These are phyloP conservation scores for Epicauta chinensis DNA, from an alignment of 1,140 invertebrate species.

Conservation along the genomic window DNA sequence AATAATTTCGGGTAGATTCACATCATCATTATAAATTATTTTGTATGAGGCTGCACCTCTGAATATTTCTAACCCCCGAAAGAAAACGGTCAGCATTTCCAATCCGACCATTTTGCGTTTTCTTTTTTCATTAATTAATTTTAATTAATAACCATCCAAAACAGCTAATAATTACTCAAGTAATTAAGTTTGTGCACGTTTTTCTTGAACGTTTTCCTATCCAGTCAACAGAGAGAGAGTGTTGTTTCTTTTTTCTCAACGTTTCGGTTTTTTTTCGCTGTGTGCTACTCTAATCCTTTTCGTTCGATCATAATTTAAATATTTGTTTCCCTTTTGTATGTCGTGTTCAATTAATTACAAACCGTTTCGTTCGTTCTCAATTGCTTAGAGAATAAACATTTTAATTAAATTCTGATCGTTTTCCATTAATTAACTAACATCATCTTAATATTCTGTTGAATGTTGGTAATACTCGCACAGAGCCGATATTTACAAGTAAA, in stretches of 20 bases:
- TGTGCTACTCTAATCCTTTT: too few relatives aligned
- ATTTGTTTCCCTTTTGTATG: constrained; percentile 12
- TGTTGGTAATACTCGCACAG: too few relatives aligned
- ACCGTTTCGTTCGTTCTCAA: constrained; percentile 5
- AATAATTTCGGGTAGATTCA: too few relatives aligned
- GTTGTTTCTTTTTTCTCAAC: too few relatives aligned
- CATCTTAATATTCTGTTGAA: too few relatives aligned
- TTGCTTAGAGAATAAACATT: constrained; percentile 12
- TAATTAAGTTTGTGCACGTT: constrained; percentile 12
- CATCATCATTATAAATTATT: too few relatives aligned
- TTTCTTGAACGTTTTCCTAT: constrained; percentile 8
- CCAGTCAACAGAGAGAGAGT: too few relatives aligned
- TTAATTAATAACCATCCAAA: constrained; percentile 13
- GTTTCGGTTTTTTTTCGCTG: too few relatives aligned
- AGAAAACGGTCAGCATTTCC: too few relatives aligned
- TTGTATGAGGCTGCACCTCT: too few relatives aligned
- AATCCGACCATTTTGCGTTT: background rate
- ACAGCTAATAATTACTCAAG: constrained; percentile 8
- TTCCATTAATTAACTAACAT: constrained; percentile 15
- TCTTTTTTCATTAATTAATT: constrained; percentile 10
- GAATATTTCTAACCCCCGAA: too few relatives aligned
- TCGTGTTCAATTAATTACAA: constrained; percentile 18
- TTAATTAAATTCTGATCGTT: constrained; percentile 20
- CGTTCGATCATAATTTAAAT: constrained; percentile 2
- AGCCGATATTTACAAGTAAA: too few relatives aligned